These are phyloP conservation scores for Drosophila yooni DNA, from an alignment of 2,888 invertebrate species.

Conservation along the genomic window DNA sequence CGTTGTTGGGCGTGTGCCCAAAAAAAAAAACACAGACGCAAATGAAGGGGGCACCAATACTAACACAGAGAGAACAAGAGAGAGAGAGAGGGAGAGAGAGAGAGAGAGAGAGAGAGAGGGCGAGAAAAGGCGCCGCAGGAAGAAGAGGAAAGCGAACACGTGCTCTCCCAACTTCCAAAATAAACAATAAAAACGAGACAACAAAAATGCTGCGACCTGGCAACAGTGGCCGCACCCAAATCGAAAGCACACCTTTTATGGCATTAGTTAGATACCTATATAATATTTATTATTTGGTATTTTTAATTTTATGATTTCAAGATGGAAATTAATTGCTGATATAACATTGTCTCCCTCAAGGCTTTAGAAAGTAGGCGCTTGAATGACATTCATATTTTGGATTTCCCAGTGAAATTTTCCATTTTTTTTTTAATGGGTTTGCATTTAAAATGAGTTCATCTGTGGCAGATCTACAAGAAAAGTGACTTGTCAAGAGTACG, in stretches of 20 bases:
- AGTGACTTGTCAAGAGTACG: neutral
- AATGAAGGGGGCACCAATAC: neutral
- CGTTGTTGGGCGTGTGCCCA: slow-evolving; percentile 59
- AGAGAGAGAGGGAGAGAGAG: neutral
- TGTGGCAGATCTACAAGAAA: neutral
- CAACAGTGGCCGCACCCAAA: slow-evolving; percentile 41
- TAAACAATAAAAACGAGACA: slow-evolving; percentile 1
- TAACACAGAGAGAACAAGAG: slow-evolving; percentile 1
- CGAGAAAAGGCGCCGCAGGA: neutral
- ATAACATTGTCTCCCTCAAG: neutral
- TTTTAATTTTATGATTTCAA: neutral
- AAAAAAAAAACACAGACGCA: slow-evolving; percentile 17
- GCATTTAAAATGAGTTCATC: neutral
- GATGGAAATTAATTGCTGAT: neutral
- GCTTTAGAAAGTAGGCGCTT: neutral
- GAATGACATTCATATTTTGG: neutral
- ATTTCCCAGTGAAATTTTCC: neutral
- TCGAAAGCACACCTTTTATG: neutral
- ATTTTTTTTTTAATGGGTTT: neutral
- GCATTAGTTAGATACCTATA: neutral
- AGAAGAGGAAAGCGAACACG: slow-evolving; percentile 28
- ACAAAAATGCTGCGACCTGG: slow-evolving; percentile 25
- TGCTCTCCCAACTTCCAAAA: slow-evolving; percentile 31
- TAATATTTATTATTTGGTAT: neutral
- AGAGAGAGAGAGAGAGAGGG: neutral